These are phyloP conservation scores for Leptinotarsa lineolata DNA, from an alignment of 1,140 invertebrate genomes.

Conservation along the genomic window DNA sequence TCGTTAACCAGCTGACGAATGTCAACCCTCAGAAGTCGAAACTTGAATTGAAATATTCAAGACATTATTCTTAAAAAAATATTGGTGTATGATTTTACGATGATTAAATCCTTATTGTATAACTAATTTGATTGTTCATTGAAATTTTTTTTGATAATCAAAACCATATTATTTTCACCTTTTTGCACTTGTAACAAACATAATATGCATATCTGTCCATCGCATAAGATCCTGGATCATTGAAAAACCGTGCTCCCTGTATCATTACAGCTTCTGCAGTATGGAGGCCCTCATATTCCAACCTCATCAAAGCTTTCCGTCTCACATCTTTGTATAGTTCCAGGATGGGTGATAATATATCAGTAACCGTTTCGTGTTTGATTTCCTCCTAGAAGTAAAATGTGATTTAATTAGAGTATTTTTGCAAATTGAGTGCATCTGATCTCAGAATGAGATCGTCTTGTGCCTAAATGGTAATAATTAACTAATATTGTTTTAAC, in stretches of 20 bases:
- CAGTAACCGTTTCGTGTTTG: conserved; percentile 76
- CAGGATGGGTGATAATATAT: conserved; percentile 79
- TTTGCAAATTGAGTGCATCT: too few species aligned
- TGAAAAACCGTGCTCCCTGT: conserved; percentile 70
- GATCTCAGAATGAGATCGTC: too few species aligned
- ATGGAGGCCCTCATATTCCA: conserved; percentile 94
- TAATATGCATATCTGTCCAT: conserved; percentile 99
- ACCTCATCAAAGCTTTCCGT: conserved; percentile 91
- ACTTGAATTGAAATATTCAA: too few species aligned
- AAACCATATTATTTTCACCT: conserved; percentile 61
- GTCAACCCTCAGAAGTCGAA: too few species aligned
- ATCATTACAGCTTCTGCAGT: conserved; percentile 72
- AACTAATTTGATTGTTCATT: too few species aligned
- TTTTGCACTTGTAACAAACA: conserved; percentile 96
- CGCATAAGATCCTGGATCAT: conserved; percentile 85
- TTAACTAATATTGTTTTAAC: too few species aligned
- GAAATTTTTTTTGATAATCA: neutral
- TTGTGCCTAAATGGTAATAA: too few species aligned
- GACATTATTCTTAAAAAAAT: too few species aligned
- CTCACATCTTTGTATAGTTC: conserved; percentile 87
- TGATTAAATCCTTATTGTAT: neutral
- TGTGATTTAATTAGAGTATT: too few species aligned
- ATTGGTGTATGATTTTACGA: neutral
- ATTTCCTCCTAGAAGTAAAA: conserved; percentile 69
- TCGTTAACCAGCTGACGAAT: too few species aligned